Percentiles rank a stretch among this genome's conserved stretches.
phyloP scores from a whole-genome alignment of 2,797 vertebrate species.

The Mormyrus proboscirostris region DNA sequence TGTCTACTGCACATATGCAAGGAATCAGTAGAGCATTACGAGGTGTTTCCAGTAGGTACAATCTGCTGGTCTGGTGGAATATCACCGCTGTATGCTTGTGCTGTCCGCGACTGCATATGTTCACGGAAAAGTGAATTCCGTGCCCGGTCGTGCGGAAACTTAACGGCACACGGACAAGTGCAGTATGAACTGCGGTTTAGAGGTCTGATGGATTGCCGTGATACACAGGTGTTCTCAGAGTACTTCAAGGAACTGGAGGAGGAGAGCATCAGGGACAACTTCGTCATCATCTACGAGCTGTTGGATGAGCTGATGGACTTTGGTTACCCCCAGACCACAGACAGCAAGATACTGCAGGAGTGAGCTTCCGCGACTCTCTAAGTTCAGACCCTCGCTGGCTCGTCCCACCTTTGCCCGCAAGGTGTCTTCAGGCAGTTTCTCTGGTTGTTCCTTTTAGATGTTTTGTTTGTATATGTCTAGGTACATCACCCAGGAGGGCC shows the following conservation, averaged over 20 bases:
- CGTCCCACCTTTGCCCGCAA: background rate
- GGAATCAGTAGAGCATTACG: background rate
- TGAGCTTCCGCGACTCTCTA: slow-evolving; percentile 53
- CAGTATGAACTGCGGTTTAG: background rate
- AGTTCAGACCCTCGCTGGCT: background rate
- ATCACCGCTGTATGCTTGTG: background rate
- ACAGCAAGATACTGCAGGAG: slow-evolving; percentile 99
- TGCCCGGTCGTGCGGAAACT: background rate
- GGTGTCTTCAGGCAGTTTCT: slow-evolving; percentile 22
- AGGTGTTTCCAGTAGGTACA: background rate
- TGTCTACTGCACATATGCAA: background rate
- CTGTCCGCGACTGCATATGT: background rate
- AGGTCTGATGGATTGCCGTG: background rate
- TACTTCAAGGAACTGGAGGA: slow-evolving; percentile 98
- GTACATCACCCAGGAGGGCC: slow-evolving; percentile 97
- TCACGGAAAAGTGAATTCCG: background rate
- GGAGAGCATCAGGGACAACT: slow-evolving; percentile 96
- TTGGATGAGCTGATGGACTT: slow-evolving; percentile 98
- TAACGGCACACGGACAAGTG: background rate
- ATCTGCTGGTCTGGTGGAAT: background rate
- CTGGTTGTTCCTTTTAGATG: slow-evolving; percentile 29
- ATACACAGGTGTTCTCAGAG: slow-evolving; percentile 87
- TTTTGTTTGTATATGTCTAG: slow-evolving; percentile 46
- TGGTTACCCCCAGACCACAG: slow-evolving; percentile 93
- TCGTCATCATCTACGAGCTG: slow-evolving; percentile 96